Base-by-base conservation (phyloP, 2,888 invertebrate genomes). In the Phengaris alcon region DNA sequence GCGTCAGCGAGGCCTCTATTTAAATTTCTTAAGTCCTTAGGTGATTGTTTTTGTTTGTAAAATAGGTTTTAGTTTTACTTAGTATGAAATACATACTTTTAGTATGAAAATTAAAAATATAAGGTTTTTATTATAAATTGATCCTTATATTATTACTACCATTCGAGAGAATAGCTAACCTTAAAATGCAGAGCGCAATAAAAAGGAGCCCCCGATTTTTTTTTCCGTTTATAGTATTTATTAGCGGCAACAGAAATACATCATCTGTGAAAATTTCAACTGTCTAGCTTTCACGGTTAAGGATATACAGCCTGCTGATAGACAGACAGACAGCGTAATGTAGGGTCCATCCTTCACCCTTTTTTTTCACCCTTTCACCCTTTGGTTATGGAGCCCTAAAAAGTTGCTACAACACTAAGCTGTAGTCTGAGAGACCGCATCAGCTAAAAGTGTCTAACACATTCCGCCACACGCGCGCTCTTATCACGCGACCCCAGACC, bases 361-460 rank as follows among this genome's bases (percentile, higher is more conserved):
- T n/a, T n/a, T n/a, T n/a, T n/a, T n/a, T n/a, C n/a, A n/a, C 35
- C 1, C 2, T 35, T 35, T 35, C 4, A 35, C 35, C 35, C 35
- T 35, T 35, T 35, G 35, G 4, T 3, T 35, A 35, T 35, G 35
- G 35, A 35, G 35, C 35, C 35, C 1, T 35, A 35, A 35, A 72
- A 64, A 46, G 55, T 73, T 46, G 10, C 15, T 15, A 2, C 74
- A 15, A 13, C 9, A 48, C 44, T 48, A 75, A 74, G 75, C 73
- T 74, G 35, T 64, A 64, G 64, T 77, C 76, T 78, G 80, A 81
- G 82, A 82, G 83, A 82, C 77, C 80, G 79, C 82, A 82, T 84
- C 83, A 84, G 84, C 84, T 82, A 83, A 87, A 88, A 86, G 84
- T 86, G 84, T 86, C 82, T 90, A 90, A 90, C 88, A 83, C 89